Evolutionary conservation across 2,797 vertebrate genomes (phyloP), one percentile per base, ranked within the genome.

Genomic region (Propithecus deckenii): DNA sequence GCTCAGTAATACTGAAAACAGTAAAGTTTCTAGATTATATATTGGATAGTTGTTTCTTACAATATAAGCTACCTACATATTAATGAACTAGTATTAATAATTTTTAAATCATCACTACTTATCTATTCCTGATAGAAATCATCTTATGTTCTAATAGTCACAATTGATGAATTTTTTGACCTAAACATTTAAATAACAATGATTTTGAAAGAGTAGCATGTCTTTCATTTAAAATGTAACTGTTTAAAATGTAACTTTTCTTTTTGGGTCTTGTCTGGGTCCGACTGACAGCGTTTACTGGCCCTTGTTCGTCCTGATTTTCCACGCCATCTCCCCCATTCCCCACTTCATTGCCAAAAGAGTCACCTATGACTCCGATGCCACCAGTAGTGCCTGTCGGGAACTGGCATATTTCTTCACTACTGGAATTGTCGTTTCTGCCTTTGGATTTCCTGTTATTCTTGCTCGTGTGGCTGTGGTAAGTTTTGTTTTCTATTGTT

Each of bases 341-440:
- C 99, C 99, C 5, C 98, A 99, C 97, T 99, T 99, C 98, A 99
- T 99, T 96, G 99, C 99, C 96, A 99, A 97, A 95, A 99, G 99
- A 75, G 89, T 99, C n/a, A 98, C 99, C 0, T 99, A 99, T 5
- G 99, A 99, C 97, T 98, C 98, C 0, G 99, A 99, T 10, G 99
- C 99, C 1, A 98, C 99, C 90, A 99, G 99, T 97, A 99, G 99
- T 18, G 99, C 99, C 14, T 99, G 99, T 98, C 99, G 99, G 97
- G 99, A 99, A 76, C 92, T 99, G 97, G 99, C 99, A 0, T 99
- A 99, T 97, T 99, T 99, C 98, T 98, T 99, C 98, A 99, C 99
- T 32, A 99, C 99, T 7, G 99, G 99, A 41, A 99, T 99, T 3
- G 99, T 99, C 38, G 99, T 99, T 48, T 99, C 99, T 46, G 98